Percentiles rank a stretch among this genome's conserved stretches.
Evolutionary conservation across 2,797 vertebrate genomes (phyloP).

Genomic region (Pseudomugil gertrudae): DNA sequence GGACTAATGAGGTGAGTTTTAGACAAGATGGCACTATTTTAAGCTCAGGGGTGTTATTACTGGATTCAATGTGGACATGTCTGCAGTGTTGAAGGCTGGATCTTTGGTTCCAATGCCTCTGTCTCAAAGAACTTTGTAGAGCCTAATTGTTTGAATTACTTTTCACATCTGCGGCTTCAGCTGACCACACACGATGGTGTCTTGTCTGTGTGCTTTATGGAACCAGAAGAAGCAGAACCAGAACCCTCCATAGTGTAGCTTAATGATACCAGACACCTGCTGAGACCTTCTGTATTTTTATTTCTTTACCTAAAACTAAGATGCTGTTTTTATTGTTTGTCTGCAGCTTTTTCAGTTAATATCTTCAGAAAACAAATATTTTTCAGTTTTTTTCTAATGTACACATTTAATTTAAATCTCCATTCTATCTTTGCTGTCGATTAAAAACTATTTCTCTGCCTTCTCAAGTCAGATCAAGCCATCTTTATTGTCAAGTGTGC

Average conservation of each 20-base stretch:
- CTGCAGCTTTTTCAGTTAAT: slow-evolving; percentile 11
- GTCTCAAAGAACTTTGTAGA: no score
- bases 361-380: background rate
- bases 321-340: slow-evolving; percentile 28
- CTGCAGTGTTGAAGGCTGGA: no score
- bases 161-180: background rate
- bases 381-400: slow-evolving; percentile 2
- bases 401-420: background rate
- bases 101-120: no score
- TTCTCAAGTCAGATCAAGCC: no score
- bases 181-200: background rate
- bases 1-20: no score
- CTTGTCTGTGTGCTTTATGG: background rate
- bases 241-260: slow-evolving; percentile 14
- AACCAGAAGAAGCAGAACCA: background rate
- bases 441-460: background rate
- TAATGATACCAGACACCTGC: slow-evolving; percentile 25
- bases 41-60: no score
- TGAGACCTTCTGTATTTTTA: slow-evolving; percentile 11
- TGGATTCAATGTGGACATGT: no score
- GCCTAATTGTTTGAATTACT: no score
- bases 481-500: no score
- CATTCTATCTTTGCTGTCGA: background rate
- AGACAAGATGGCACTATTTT: no score
- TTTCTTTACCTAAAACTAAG: slow-evolving; percentile 33